Conservation (phyloP, 2,888 invertebrate genomes). For the Capitulum mitella region DNA sequence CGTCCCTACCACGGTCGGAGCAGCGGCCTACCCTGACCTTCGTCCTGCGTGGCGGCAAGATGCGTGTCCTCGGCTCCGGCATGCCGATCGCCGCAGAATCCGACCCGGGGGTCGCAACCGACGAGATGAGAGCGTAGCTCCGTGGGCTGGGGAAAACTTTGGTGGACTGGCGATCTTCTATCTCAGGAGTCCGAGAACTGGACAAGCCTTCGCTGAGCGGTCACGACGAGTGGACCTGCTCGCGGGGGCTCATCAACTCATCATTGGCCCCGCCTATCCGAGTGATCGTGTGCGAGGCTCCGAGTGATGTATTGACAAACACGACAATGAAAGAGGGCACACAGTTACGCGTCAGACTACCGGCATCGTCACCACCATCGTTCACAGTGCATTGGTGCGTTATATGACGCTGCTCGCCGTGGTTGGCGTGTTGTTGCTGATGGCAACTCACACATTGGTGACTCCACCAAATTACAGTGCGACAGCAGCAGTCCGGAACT, state of each 20-base stretch:
- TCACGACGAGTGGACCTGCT: neutral
- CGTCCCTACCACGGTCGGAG: no score
- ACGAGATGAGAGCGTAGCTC: no score
- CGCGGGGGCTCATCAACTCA: neutral
- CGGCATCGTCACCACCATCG: neutral
- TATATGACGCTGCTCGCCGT: neutral
- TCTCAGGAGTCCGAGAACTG: no score
- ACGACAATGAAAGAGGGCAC: neutral
- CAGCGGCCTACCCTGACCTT: no score
- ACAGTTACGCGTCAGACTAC: neutral
- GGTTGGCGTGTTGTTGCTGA: neutral
- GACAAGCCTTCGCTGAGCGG: conserved; percentile 1
- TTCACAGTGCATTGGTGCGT: neutral
- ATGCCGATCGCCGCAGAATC: no score
- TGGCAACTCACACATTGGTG: neutral
- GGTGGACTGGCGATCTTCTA: no score
- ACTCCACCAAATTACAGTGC: no score
- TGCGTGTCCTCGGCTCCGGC: no score
- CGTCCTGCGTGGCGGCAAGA: no score
- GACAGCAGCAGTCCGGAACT: no score
- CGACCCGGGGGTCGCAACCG: no score
- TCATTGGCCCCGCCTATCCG: neutral
- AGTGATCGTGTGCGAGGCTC: neutral
- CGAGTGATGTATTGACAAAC: neutral
- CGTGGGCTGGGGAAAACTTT: no score